phyloP scores from a whole-genome alignment of 2,888 invertebrate species.

The Argynnis bischoffii region DNA sequence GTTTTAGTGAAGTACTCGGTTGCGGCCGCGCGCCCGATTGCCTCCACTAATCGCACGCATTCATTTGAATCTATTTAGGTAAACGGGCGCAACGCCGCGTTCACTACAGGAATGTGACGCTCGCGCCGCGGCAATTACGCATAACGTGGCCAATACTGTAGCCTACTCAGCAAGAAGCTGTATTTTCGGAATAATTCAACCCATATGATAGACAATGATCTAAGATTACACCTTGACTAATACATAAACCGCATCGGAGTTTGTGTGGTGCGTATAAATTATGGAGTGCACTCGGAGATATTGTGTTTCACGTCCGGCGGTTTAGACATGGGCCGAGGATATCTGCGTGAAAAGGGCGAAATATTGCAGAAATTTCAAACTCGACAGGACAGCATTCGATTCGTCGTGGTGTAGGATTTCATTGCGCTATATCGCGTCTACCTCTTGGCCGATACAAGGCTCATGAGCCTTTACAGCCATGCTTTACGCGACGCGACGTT shows the following conservation, averaged over 20 bases:
- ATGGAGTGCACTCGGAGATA: slow-evolving; percentile 73
- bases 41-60: slow-evolving; percentile 58
- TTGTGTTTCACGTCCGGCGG: slow-evolving; percentile 80
- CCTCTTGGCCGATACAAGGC: slow-evolving; percentile 54
- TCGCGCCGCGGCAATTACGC: slow-evolving; percentile 29
- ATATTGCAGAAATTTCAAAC: slow-evolving; percentile 81
- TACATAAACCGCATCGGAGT: slow-evolving; percentile 58
- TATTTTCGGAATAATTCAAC: slow-evolving; percentile 40
- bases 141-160: slow-evolving; percentile 35
- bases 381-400: slow-evolving; percentile 81
- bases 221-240: slow-evolving; percentile 62
- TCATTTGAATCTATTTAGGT: slow-evolving; percentile 71
- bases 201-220: slow-evolving; percentile 51
- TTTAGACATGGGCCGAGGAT: slow-evolving; percentile 76
- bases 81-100: slow-evolving; percentile 52
- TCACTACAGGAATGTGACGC: slow-evolving; percentile 51
- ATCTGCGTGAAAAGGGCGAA: slow-evolving; percentile 81
- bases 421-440: slow-evolving; percentile 72
- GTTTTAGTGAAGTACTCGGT: slow-evolving; percentile 20
- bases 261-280: slow-evolving; percentile 71
- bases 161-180: slow-evolving; percentile 28
- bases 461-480: slow-evolving; percentile 57
- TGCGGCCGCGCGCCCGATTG: slow-evolving; percentile 19
- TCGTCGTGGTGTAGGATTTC: slow-evolving; percentile 80
- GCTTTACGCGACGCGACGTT: slow-evolving; percentile 53